These are phyloP conservation scores for Otolemur garnettii DNA, from an alignment of 2,113 vertebrate genomes.

Conservation along the genomic window DNA sequence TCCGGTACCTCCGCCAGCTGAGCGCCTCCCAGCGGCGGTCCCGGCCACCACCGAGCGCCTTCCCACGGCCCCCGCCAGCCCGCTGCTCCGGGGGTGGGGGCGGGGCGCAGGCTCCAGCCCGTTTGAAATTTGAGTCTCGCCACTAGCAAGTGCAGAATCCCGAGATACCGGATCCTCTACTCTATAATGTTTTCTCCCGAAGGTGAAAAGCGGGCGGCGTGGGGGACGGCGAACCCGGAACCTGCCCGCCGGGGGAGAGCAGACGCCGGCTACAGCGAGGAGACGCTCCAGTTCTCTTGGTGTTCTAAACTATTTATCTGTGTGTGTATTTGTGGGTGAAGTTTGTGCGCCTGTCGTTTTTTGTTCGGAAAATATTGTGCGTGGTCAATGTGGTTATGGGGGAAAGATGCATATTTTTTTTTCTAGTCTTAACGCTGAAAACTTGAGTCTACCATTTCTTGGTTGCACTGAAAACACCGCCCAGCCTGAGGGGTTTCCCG, in stretches of 20 bases:
- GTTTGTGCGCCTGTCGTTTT: conserved; percentile 82
- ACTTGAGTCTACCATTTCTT: conserved; percentile 87
- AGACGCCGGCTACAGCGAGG: background rate
- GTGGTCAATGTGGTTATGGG: conserved; percentile 79
- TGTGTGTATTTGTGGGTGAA: conserved; percentile 86
- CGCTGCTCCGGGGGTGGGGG: conserved; percentile 67
- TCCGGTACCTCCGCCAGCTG: background rate
- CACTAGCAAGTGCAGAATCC: conserved; percentile 64
- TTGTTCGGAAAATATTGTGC: conserved; percentile 82
- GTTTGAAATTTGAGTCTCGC: conserved; percentile 77
- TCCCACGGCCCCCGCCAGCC: conserved; percentile 49
- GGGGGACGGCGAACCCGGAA: background rate
- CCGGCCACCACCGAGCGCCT: background rate
- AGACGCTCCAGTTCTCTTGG: background rate
- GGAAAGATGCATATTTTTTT: conserved; percentile 86
- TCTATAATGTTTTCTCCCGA: conserved; percentile 32
- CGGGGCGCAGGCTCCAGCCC: conserved; percentile 62
- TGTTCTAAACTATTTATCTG: conserved; percentile 86
- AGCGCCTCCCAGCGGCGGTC: conserved; percentile 44
- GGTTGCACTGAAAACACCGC: conserved; percentile 96
- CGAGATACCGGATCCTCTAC: conserved; percentile 78
- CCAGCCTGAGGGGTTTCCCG: conserved; percentile 88
- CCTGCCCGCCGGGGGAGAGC: background rate
- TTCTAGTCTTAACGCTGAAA: conserved; percentile 92
- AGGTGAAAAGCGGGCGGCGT: conserved; percentile 47